Conservation (phyloP, 2,113 vertebrate species). For the Otocyon megalotis region DNA sequence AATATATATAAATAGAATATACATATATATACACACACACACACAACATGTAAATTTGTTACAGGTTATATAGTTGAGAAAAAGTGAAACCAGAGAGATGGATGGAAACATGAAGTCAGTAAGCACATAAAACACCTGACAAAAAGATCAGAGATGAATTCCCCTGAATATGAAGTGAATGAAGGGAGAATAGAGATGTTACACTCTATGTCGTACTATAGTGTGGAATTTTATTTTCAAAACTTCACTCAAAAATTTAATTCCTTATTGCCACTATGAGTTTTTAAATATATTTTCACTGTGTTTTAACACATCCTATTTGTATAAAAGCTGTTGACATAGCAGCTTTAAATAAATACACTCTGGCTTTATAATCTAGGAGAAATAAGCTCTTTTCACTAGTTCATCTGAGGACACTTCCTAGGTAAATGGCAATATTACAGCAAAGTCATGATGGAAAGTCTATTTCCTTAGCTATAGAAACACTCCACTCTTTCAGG, state of each 20-base stretch:
- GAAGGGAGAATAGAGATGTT: not conserved
- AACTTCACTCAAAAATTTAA: not conserved
- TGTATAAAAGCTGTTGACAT: not conserved
- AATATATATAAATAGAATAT: no score
- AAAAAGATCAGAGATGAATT: conserved; percentile 9
- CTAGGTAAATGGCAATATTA: conserved; percentile 7
- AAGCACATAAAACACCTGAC: not conserved
- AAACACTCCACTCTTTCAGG: not conserved
- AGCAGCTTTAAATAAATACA: not conserved
- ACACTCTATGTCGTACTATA: not conserved
- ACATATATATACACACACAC: no score
- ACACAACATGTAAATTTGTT: not conserved
- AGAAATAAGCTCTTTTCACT: not conserved
- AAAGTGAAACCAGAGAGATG: not conserved
- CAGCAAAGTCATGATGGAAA: not conserved
- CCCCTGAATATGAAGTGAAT: not conserved
- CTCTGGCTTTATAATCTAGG: not conserved
- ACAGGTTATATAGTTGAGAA: not conserved
- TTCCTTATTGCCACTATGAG: not conserved
- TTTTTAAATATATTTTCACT: not conserved
- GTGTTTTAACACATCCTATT: not conserved
- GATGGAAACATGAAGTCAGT: not conserved
- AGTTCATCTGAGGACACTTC: not conserved
- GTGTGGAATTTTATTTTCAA: not conserved
- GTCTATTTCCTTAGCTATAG: not conserved